These are phyloP conservation scores for Stegana nigrithorax DNA, from an alignment of 2,888 invertebrate genomes.

Conservation along the genomic window DNA sequence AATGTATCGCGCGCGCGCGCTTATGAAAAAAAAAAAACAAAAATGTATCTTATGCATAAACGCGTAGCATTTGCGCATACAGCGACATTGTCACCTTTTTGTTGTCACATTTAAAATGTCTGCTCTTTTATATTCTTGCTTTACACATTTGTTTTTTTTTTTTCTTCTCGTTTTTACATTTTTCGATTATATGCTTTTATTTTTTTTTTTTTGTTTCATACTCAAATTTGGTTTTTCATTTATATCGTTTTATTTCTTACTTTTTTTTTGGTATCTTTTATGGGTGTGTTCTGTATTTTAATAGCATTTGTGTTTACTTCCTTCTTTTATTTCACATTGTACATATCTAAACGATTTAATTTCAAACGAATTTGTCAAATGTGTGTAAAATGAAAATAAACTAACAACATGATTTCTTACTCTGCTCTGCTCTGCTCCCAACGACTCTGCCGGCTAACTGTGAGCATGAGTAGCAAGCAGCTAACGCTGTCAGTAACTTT, in stretches of 20 bases:
- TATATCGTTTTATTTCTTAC: conserved; percentile 7
- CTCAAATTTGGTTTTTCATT: no score
- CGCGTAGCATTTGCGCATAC: conserved; percentile 57
- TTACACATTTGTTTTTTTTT: conserved; percentile 35
- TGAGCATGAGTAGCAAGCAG: no score
- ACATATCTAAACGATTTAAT: no score
- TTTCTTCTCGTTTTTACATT: conserved; percentile 24
- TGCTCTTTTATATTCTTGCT: neutral
- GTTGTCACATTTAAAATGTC: neutral
- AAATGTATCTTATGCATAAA: conserved; percentile 41
- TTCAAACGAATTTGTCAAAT: conserved; percentile 54
- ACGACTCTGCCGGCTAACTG: no score
- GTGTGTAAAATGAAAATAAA: conserved; percentile 13
- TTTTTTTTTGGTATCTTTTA: conserved; percentile 49
- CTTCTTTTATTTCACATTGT: conserved; percentile 20
- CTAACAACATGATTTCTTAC: conserved; percentile 58
- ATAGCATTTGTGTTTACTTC: conserved; percentile 41
- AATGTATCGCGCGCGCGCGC: neutral
- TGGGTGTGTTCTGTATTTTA: conserved; percentile 61
- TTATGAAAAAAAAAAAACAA: neutral
- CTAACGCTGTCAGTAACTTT: no score
- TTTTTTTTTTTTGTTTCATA: conserved; percentile 22
- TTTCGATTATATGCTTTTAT: conserved; percentile 16
- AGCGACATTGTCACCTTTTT: conserved; percentile 44
- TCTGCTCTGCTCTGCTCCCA: no score